phyloP scores from a whole-genome alignment of 2,888 invertebrate species.

The Drymonia ruficornis region DNA sequence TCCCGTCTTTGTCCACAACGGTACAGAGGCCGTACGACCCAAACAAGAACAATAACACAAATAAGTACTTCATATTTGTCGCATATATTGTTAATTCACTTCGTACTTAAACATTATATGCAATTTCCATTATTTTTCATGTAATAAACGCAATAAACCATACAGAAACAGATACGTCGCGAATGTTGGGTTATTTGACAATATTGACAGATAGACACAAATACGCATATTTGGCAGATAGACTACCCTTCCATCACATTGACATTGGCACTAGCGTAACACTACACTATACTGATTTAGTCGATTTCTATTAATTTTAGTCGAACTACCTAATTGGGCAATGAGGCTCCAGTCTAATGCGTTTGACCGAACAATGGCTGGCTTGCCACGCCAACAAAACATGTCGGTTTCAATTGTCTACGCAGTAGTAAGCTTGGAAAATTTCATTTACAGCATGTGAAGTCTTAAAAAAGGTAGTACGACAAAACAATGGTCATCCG shows the following conservation, averaged over 20 bases:
- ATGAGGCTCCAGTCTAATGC: too few relatives aligned
- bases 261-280: too few relatives aligned
- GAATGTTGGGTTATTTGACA: constrained; percentile 18
- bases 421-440: too few relatives aligned
- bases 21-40: constrained; percentile 61
- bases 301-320: too few relatives aligned
- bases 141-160: constrained; percentile 29
- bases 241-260: background rate
- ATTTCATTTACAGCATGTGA: too few relatives aligned
- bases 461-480: too few relatives aligned
- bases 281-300: too few relatives aligned
- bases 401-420: too few relatives aligned
- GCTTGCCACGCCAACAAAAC: too few relatives aligned
- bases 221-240: background rate
- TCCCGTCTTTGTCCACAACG: constrained; percentile 62
- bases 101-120: constrained; percentile 23
- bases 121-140: constrained; percentile 49
- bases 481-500: too few relatives aligned
- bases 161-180: constrained; percentile 29
- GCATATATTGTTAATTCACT: constrained; percentile 28
- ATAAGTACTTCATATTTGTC: constrained; percentile 60
- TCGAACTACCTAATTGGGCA: too few relatives aligned
- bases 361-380: too few relatives aligned
- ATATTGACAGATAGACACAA: constrained; percentile 15
- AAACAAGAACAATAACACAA: constrained; percentile 60